These are phyloP conservation scores for Leptinotarsa undecemlineata DNA, from an alignment of 1,140 invertebrate genomes.

Conservation along the genomic window DNA sequence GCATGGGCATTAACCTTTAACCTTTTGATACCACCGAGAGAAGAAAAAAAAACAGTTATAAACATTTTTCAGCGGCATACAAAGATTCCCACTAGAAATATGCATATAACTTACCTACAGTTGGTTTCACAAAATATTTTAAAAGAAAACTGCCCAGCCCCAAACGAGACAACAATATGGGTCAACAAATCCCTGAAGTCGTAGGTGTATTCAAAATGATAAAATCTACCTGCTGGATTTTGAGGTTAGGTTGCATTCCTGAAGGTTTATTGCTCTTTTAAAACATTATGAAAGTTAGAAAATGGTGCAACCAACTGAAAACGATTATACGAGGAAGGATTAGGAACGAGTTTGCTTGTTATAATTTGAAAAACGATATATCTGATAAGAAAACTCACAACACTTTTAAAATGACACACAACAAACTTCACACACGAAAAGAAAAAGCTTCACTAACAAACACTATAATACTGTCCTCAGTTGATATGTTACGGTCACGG, in stretches of 20 bases:
- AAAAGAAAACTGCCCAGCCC: background rate
- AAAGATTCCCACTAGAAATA: no score
- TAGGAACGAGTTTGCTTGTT: no score
- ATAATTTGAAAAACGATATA: background rate
- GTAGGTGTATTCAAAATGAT: conserved; percentile 1
- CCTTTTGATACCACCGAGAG: background rate
- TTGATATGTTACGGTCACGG: no score
- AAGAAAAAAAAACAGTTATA: background rate
- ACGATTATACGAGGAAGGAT: no score
- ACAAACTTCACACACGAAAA: background rate
- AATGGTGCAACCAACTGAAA: no score
- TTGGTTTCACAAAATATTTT: no score
- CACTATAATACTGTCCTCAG: background rate
- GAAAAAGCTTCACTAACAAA: background rate
- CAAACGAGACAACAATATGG: background rate
- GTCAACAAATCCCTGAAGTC: background rate
- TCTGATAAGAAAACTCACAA: background rate
- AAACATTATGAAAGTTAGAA: no score
- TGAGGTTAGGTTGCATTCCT: conserved; percentile 5
- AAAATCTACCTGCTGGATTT: background rate
- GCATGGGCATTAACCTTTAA: conserved; percentile 26
- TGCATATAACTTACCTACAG: no score
- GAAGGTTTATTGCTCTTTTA: background rate
- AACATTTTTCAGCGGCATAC: no score
- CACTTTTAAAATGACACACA: background rate